Evolutionary conservation across 2,113 vertebrate genomes (phyloP), one percentile per base, ranked within the genome.

Genomic region (Esox niger): DNA sequence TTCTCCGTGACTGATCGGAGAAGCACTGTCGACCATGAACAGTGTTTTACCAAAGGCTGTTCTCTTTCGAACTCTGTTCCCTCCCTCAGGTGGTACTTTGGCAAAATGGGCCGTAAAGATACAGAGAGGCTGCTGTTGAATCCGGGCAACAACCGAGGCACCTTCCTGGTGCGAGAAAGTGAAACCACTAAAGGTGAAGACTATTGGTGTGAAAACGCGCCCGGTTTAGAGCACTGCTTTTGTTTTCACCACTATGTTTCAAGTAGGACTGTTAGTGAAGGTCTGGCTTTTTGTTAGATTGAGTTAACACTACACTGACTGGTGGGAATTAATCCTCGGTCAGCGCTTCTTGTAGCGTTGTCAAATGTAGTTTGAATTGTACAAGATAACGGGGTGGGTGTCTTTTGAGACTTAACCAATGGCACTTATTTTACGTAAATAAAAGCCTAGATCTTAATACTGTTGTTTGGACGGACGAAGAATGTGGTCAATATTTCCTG

Each of bases 101-200:
- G 97, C 38, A 98, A 99, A 91, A 98, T 99, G 97, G 97, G 97
- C 27, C 94, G 97, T 52, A 98, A 99, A 88, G 97, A 99, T 83
- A 96, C 96, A 17, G 97, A 99, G 87, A 91, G 97, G 78, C 87
- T 99, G 70, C 93, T 99, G 76, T 82, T 99, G 82, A 95, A 95
- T 86, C 94, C 96, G 30, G 97, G 96, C 23, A 99, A 99, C 84
- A 91, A 95, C 58, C 91, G 94, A 78, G 97, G 97, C 74, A 96
- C 96, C 54, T 99, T 97, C 86, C 90, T 99, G 88, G 96, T 94
- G 73, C 90, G 97, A 83, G 97, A 99, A 84, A 99, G 97, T 76
- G 97, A 99, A 94, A 99, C 97, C 62, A 99, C 97, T 84, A 98
- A 98, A 97, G 97, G 97, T 98, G 86, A 88, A 0, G 30, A 63